Evolutionary conservation across 2,113 vertebrate species (phyloP).

Genomic region (Ramphastos sulfuratus): DNA sequence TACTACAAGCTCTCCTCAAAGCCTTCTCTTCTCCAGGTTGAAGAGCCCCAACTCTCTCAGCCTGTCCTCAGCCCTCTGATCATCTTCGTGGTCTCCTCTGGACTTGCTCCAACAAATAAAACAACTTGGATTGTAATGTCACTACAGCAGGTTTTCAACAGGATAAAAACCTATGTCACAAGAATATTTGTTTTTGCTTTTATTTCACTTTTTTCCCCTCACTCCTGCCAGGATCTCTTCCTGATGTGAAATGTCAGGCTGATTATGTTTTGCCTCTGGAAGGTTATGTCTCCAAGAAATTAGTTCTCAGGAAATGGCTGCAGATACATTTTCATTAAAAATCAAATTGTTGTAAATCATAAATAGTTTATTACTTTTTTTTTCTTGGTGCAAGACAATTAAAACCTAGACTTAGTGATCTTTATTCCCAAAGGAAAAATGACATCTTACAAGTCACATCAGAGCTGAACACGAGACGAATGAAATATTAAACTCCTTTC

Average conservation of each 20-base stretch:
- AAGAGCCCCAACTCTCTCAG: no score
- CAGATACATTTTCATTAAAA: conserved; percentile 8
- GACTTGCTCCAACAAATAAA: neutral
- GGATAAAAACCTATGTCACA: neutral
- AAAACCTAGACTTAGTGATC: neutral
- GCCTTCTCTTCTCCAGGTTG: no score
- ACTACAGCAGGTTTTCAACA: neutral
- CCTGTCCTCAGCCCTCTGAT: no score
- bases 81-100: no score
- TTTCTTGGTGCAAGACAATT: conserved; percentile 5
- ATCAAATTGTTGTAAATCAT: neutral
- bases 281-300: neutral
- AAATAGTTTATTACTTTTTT: neutral
- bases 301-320: neutral
- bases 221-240: neutral
- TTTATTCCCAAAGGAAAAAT: conserved; percentile 15
- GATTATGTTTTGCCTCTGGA: neutral
- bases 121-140: neutral
- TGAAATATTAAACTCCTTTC: conserved; percentile 24
- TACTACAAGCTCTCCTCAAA: no score
- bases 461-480: neutral
- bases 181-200: neutral
- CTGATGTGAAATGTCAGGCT: neutral
- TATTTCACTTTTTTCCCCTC: neutral
- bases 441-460: neutral